Percentiles rank a stretch among this genome's conserved stretches.
These are phyloP conservation scores for Penaeus indicus DNA, from an alignment of 1,140 invertebrate genomes.

Conservation along the genomic window DNA sequence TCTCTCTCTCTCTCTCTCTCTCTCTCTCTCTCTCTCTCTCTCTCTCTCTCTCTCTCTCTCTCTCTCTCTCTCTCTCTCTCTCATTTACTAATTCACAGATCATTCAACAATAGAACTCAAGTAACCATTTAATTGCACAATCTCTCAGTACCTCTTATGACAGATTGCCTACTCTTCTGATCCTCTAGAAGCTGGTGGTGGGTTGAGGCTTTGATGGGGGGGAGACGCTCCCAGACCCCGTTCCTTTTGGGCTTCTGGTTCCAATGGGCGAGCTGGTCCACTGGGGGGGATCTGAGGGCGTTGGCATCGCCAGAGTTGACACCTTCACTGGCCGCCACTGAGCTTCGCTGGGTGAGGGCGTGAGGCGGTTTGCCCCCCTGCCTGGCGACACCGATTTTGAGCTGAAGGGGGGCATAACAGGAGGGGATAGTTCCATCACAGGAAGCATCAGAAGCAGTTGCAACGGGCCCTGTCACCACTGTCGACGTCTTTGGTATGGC, in stretches of 20 bases:
- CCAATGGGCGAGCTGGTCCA: slow-evolving; percentile 35
- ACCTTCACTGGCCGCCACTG: slow-evolving; percentile 56
- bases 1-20: neutral
- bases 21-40: neutral
- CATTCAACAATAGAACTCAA: neutral
- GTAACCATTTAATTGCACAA: neutral
- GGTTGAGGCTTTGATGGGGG: slow-evolving; percentile 36
- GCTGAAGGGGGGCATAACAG: slow-evolving; percentile 54
- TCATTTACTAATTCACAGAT: neutral
- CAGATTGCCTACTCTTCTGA: slow-evolving; percentile 49
- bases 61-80: slow-evolving; percentile 14
- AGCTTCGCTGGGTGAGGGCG: slow-evolving; percentile 17
- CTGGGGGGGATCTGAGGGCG: neutral
- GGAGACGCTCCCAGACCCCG: neutral
- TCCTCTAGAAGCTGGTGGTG: slow-evolving; percentile 23
- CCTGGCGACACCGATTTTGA: slow-evolving; percentile 57
- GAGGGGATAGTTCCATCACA: slow-evolving; percentile 46
- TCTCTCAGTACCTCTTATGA: slow-evolving; percentile 42
- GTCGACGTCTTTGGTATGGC: slow-evolving; percentile 28
- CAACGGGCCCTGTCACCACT: neutral
- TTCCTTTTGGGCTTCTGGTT: neutral
- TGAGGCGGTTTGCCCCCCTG: slow-evolving; percentile 45
- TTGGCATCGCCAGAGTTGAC: slow-evolving; percentile 58
- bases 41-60: neutral
- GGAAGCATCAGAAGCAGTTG: slow-evolving; percentile 3